Evolutionary conservation across 1,140 invertebrate genomes (phyloP).

Genomic region (Aphaenogaster rudis): DNA sequence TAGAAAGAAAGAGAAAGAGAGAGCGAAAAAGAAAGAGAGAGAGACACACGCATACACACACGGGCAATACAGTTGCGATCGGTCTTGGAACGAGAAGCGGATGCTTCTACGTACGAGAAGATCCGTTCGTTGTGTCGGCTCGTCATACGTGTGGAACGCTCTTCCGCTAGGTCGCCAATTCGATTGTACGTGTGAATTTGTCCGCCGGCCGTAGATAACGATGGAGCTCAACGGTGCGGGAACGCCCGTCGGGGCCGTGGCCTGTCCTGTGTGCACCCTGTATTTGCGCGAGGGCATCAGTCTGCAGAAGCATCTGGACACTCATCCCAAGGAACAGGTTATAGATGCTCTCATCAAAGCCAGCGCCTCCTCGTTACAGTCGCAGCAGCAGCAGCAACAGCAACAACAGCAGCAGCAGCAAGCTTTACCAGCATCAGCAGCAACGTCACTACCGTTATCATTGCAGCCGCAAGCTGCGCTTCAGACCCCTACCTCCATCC

Average conservation of each 20-base stretch:
- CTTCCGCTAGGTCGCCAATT: not conserved
- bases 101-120: not conserved
- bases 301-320: slow-evolving; percentile 92
- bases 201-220: slow-evolving; percentile 32
- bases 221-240: slow-evolving; percentile 74
- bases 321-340: slow-evolving; percentile 94
- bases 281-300: slow-evolving; percentile 93
- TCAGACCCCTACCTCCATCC: slow-evolving; percentile 64
- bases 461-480: slow-evolving; percentile 33
- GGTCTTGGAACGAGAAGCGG: not conserved
- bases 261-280: slow-evolving; percentile 94
- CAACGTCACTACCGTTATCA: slow-evolving; percentile 47
- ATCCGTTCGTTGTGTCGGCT: not conserved
- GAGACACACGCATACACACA: slow-evolving; percentile 5
- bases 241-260: slow-evolving; percentile 79
- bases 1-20: not conserved
- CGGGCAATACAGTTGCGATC: not conserved
- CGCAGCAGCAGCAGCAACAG: slow-evolving; percentile 56
- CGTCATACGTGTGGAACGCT: not conserved
- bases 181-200: not conserved
- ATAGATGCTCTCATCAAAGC: slow-evolving; percentile 92
- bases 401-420: slow-evolving; percentile 56
- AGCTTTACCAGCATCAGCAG: slow-evolving; percentile 48
- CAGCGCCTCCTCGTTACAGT: slow-evolving; percentile 65
- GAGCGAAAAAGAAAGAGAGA: not conserved